Conservation (phyloP, 2,888 invertebrate genomes). For the Oscheius sp. region DNA sequence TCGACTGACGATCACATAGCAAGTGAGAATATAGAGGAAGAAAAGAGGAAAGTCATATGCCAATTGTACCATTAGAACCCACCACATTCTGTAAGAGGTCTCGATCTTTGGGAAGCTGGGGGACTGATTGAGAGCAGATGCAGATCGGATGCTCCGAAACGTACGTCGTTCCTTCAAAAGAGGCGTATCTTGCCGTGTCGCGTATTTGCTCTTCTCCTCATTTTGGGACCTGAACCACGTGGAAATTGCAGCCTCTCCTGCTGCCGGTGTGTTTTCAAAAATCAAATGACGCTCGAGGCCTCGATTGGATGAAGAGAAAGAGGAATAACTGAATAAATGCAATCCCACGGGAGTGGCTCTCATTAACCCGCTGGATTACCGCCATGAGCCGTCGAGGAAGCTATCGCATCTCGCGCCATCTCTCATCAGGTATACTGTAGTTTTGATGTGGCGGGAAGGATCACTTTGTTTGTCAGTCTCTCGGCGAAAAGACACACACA, state of each 20-base stretch:
- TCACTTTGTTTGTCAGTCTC: background rate
- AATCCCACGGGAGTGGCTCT: constrained; percentile 15
- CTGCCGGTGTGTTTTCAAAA: background rate
- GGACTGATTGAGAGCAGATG: constrained; percentile 15
- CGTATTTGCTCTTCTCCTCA: constrained; percentile 19
- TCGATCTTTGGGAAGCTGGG: background rate
- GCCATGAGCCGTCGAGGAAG: constrained; percentile 18
- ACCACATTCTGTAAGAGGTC: constrained; percentile 30
- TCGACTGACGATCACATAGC: constrained; percentile 23
- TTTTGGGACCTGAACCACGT: constrained; percentile 14
- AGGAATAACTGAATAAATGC: constrained; percentile 12
- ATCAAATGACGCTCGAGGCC: constrained; percentile 4
- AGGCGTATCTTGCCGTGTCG: background rate
- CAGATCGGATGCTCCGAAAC: too few relatives aligned
- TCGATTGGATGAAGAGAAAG: background rate
- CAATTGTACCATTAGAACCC: constrained; percentile 36
- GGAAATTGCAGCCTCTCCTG: constrained; percentile 10
- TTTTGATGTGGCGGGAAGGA: background rate
- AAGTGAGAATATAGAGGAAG: constrained; percentile 25
- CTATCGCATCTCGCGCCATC: constrained; percentile 20
- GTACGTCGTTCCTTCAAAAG: background rate
- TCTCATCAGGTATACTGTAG: constrained; percentile 22
- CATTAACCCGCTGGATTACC: constrained; percentile 27
- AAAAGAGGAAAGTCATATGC: constrained; percentile 28
- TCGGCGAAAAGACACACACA: background rate